Evolutionary conservation across 1,140 invertebrate species (phyloP).

Genomic region (Nephotettix cincticeps): DNA sequence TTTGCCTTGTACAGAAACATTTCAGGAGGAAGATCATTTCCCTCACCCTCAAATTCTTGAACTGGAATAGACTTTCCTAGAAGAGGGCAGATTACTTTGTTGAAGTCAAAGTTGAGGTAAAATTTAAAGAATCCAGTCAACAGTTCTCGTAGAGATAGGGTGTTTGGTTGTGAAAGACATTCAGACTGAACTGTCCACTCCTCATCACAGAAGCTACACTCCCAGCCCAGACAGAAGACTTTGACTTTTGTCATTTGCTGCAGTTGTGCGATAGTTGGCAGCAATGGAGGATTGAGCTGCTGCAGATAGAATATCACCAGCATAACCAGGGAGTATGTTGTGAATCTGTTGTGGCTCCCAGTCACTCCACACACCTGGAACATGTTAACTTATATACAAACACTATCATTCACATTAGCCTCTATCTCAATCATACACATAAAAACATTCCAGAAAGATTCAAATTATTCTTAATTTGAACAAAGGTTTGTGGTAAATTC

Average conservation of each 20-base stretch:
- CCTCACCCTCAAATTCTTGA: background rate
- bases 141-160: background rate
- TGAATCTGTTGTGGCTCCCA: background rate
- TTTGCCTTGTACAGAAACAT: background rate
- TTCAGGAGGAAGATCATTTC: background rate
- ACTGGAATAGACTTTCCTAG: background rate
- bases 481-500: too few relatives aligned
- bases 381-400: too few relatives aligned
- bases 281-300: background rate
- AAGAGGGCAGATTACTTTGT: constrained; percentile 7
- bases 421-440: too few relatives aligned
- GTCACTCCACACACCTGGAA: background rate
- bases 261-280: background rate
- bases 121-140: constrained; percentile 6
- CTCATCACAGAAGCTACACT: background rate
- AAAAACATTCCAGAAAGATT: too few relatives aligned
- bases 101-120: background rate
- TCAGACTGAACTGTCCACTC: background rate
- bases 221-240: background rate
- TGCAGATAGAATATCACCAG: constrained; percentile 24
- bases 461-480: too few relatives aligned
- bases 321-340: constrained; percentile 3
- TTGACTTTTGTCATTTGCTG: background rate
- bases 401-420: too few relatives aligned
- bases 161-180: background rate